phyloP scores from a whole-genome alignment of 1,140 invertebrate species.

The Atta colombica region DNA sequence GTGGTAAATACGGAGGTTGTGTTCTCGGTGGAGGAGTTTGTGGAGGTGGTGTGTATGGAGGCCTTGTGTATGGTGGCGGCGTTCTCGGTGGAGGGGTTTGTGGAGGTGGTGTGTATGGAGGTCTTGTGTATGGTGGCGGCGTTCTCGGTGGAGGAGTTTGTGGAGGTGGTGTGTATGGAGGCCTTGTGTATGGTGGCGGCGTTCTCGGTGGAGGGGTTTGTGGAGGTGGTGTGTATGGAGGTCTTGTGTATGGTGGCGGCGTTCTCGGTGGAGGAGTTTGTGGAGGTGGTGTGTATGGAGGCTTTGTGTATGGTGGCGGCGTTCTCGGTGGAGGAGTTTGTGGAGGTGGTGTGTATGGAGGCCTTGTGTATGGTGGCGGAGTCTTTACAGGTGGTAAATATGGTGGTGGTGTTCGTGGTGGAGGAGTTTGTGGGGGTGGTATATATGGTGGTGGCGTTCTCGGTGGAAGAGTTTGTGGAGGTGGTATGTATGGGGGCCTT shows the following conservation, averaged over 20 bases:
- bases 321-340: too few relatives aligned
- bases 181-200: slow-evolving; percentile 30
- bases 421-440: too few relatives aligned
- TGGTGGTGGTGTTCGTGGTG: too few relatives aligned
- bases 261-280: slow-evolving; percentile 33
- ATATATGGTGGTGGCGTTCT: too few relatives aligned
- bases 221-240: neutral
- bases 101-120: neutral
- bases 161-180: slow-evolving; percentile 18
- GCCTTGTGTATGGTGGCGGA: too few relatives aligned
- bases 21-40: slow-evolving; percentile 33
- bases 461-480: too few relatives aligned
- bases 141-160: slow-evolving; percentile 30
- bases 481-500: too few relatives aligned
- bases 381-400: too few relatives aligned
- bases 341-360: too few relatives aligned
- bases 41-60: slow-evolving; percentile 23
- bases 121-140: slow-evolving; percentile 33
- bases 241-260: neutral
- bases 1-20: slow-evolving; percentile 29
- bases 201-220: slow-evolving; percentile 34
- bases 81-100: slow-evolving; percentile 27
- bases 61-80: slow-evolving; percentile 24
- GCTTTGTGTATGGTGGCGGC: neutral
- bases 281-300: neutral